Evolutionary conservation across 2,113 vertebrate genomes (phyloP).

Genomic region (Limnothrissa miodon): DNA sequence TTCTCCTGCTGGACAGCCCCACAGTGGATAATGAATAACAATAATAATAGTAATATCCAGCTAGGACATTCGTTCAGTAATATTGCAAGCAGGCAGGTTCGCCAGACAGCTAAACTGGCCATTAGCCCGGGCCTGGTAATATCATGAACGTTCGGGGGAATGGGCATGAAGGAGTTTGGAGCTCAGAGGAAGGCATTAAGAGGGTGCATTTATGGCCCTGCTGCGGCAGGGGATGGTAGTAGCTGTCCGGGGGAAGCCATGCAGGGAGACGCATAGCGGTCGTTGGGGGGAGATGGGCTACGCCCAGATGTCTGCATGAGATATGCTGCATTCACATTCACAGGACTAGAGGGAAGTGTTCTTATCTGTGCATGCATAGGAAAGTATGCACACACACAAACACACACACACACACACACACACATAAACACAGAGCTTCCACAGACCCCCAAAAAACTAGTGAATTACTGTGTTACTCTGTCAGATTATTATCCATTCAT

Average conservation of each 20-base stretch:
- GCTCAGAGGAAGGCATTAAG: not conserved
- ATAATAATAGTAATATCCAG: conserved; percentile 3
- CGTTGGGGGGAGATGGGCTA: not conserved
- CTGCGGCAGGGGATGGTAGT: not conserved
- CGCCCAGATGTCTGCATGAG: not conserved
- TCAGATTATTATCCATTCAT: too few species aligned
- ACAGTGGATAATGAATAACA: not conserved
- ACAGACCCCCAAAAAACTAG: not conserved
- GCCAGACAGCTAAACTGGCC: not conserved
- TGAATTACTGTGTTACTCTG: too few species aligned
- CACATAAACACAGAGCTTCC: not conserved
- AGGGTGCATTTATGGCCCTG: not conserved
- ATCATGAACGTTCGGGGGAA: conserved; percentile 1
- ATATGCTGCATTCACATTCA: not conserved
- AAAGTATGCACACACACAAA: not conserved
- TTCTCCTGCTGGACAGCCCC: not conserved
- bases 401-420: not conserved
- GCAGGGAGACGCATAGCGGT: not conserved
- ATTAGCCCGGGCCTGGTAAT: conserved; percentile 9
- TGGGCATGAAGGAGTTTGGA: not conserved
- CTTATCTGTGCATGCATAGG: not conserved
- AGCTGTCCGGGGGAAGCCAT: not conserved
- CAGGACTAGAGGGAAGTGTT: not conserved
- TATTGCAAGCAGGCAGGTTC: not conserved
- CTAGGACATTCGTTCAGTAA: conserved; percentile 9